Conservation (phyloP, 1,140 invertebrate species). For the Tetramorium alpestre region DNA sequence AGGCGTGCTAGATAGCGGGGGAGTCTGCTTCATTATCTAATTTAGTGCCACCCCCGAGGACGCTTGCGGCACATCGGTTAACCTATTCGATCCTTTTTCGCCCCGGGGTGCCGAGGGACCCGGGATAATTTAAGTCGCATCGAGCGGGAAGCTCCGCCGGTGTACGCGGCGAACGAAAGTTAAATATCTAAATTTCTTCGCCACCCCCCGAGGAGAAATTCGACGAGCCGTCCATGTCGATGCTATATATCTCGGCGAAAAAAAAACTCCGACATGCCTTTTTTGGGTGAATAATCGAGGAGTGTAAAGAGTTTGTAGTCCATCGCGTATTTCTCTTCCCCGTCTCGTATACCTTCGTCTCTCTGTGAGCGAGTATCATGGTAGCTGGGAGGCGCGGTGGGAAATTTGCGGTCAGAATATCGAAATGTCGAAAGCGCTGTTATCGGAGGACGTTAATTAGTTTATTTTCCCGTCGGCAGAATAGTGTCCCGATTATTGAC, state of each 20-base stretch:
- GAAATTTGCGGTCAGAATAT: conserved; percentile 26
- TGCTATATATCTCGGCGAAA: not conserved
- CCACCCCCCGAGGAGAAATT: conserved; percentile 36
- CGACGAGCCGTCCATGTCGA: not conserved
- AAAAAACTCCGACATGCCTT: not conserved
- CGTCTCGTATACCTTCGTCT: not conserved
- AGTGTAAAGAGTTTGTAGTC: not conserved
- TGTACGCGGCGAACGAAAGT: conserved; percentile 15
- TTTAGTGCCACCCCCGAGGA: conserved; percentile 45
- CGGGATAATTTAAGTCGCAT: conserved; percentile 57
- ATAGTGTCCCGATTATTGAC: conserved; percentile 20
- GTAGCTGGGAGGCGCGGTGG: not conserved
- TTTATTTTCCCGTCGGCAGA: conserved; percentile 50
- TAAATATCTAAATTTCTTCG: conserved; percentile 58
- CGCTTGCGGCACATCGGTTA: conserved; percentile 57
- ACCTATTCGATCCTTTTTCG: conserved; percentile 54
- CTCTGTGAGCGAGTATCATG: not conserved
- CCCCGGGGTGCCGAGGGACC: conserved; percentile 6
- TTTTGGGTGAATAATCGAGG: conserved; percentile 37
- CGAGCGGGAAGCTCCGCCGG: not conserved
- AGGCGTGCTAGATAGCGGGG: not conserved
- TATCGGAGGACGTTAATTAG: conserved; percentile 57
- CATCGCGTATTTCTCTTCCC: not conserved
- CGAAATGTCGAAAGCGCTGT: not conserved
- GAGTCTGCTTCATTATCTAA: conserved; percentile 58